Percentiles rank a stretch among this genome's conserved stretches.
These are phyloP conservation scores for Erythrolamprus reginae DNA, from an alignment of 2,113 vertebrate genomes.

Conservation along the genomic window DNA sequence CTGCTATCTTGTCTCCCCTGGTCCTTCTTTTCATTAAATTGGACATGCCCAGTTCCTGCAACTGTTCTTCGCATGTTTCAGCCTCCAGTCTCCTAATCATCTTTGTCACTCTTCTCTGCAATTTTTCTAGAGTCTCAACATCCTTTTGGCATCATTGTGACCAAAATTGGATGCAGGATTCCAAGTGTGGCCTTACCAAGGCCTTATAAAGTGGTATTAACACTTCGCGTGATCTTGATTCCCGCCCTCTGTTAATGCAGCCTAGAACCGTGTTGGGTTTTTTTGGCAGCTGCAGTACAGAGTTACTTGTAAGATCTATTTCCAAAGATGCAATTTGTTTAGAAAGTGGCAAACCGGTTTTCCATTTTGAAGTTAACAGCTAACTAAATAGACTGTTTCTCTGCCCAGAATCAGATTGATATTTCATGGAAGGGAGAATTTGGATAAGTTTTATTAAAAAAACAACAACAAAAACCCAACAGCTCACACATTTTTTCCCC, in stretches of 20 bases:
- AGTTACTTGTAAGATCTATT: background rate
- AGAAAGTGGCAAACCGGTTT: background rate
- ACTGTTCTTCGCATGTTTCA: background rate
- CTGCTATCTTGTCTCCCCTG: accelerated
- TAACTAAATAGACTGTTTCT: background rate
- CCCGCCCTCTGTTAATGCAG: background rate
- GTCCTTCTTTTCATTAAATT: background rate
- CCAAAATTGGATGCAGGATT: background rate
- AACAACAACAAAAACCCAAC: too few species aligned
- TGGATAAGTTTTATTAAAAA: background rate
- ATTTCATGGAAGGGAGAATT: background rate
- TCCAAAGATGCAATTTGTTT: background rate
- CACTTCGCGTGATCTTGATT: accelerated
- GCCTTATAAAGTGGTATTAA: background rate
- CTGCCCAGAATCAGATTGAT: background rate
- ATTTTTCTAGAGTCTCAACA: background rate
- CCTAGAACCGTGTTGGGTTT: background rate
- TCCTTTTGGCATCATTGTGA: background rate
- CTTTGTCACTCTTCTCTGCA: background rate
- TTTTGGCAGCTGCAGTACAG: background rate
- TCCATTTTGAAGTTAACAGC: background rate
- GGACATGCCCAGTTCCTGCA: background rate
- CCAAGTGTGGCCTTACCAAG: background rate
- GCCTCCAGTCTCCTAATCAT: background rate
- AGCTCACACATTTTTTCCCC: background rate